Base-by-base conservation (phyloP, 2,797 vertebrate genomes). In the Rhinophrynus dorsalis region DNA sequence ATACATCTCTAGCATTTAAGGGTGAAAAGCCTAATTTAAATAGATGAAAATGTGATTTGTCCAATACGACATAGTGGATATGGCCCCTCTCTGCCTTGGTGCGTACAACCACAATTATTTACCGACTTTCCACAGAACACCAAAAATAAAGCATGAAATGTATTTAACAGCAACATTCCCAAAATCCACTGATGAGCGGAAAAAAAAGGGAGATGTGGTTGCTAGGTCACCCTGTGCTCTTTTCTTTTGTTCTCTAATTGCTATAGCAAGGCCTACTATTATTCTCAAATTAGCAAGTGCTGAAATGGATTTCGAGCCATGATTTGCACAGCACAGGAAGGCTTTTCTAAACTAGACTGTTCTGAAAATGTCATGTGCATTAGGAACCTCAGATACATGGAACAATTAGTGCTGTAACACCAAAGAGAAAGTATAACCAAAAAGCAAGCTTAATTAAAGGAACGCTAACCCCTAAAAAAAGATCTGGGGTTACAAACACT, bases 161-260 rank as follows among this genome's bases (percentile, higher is more conserved):
- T 12, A 74, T 75, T 42, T 81, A 79, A 69, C 12, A 74, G 32
- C 65, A 75, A 30, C 15, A 50, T 59, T 60, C 57, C 63, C 72
- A 77, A 52, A 60, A 73, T 29, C 42, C 48, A 50, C 67, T 29
- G 72, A 76, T 1, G 59, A 37, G 51, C 65, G 61, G 64, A 8
- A 60, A 6, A 9, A 67, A 75, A 42, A 68, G 26, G 26, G 62
- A 79, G 79, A 74, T 29, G 38, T 73, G 61, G 72, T 51, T 82
- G 30, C 76, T 82, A 24, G 66, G 72, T 81, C 81, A 80, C 80
- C 66, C 64, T 73, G 13, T 50, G 32, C 35, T 81, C 65, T 52
- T 64, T 77, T 75, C 69, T 75, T 82, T 80, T 82, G 70, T 76
- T 87, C 76, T 51, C 72, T 81, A 82, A 83, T 67, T 85, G 77